Evolutionary conservation across 2,888 invertebrate genomes (phyloP).

Genomic region (Cacoxenus indagator): DNA sequence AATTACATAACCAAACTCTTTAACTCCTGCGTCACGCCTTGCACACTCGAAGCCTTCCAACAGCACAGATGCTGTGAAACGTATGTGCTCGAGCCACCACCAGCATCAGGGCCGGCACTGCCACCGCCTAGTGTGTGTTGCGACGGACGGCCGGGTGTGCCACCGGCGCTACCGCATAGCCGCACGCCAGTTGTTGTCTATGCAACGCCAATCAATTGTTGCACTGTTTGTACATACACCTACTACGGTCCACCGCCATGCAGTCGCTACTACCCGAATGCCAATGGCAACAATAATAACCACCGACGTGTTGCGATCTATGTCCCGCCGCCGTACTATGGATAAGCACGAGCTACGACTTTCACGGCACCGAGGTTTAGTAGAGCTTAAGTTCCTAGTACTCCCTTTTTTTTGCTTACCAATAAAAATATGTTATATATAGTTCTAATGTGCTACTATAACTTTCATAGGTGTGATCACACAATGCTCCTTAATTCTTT

Average conservation of each 20-base stretch:
- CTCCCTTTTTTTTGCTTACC: conserved; percentile 18
- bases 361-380: background rate
- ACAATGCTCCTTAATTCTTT: no score
- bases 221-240: conserved; percentile 52
- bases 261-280: conserved; percentile 35
- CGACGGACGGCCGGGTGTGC: conserved; percentile 20
- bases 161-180: conserved; percentile 34
- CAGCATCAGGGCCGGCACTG: conserved; percentile 18
- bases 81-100: conserved; percentile 27
- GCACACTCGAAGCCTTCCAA: conserved; percentile 57
- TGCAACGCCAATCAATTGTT: conserved; percentile 55
- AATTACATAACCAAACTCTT: conserved; percentile 52
- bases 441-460: conserved; percentile 19
- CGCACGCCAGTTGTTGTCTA: conserved; percentile 43
- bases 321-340: conserved; percentile 52
- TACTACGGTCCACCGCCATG: conserved; percentile 64
- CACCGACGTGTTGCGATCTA: conserved; percentile 42
- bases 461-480: no score
- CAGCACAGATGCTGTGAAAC: conserved; percentile 56
- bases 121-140: conserved; percentile 21
- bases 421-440: conserved; percentile 15
- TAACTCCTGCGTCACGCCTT: conserved; percentile 51
- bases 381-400: background rate
- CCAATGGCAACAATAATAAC: conserved; percentile 25
- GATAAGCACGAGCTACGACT: conserved; percentile 26